Base-by-base conservation (phyloP, 2,888 invertebrate species). In the Ellobium chinense region DNA sequence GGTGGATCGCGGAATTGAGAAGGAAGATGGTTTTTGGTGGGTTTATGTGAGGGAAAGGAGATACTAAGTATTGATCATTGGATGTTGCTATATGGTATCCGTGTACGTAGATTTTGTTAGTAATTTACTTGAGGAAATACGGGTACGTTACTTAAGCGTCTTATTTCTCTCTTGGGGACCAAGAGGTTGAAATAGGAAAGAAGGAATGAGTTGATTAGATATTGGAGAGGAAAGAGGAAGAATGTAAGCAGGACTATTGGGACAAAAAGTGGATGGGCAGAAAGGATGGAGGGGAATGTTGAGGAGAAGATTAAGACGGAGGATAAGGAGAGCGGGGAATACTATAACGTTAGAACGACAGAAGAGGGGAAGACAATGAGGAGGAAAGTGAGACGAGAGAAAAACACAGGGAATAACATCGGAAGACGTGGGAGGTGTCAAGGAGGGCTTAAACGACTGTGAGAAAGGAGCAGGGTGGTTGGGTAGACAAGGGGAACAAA, bases 371-470 rank as follows among this genome's bases (percentile, higher is more conserved):
- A 36, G 34, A 66, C 34, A 66, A 66, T 31, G 34, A 66, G 66
- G 34, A 66, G 66, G 31, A 74, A n/a, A 62, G 62, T 14, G 62
- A 74, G 18, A 37, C 60, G 62, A 62, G 62, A 36, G 37, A 74
- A 37, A 62, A 62, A n/a, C 60, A 60, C 24, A 74, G 37, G 37
- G 37, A 74, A n/a, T 29, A 74, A 29, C 18, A 74, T 14, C 27
- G 62, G 29, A 39, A 74, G 34, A 74, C 36, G 37, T 62, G 62
- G 37, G 62, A 74, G 62, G 62, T 62, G 62, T 62, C 60, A 37
- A 74, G 62, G 37, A 74, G 62, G 37, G 62, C 60, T n/a, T 62
- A 74, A 12, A 62, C 60, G 62, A 74, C 60, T 9, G 62, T 62
- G 62, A 74, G 36, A 37, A 74, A 60, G 62, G 62, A 60, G 62